Evolutionary conservation across 2,888 invertebrate genomes (phyloP).

Genomic region (Poecilus cupreus): DNA sequence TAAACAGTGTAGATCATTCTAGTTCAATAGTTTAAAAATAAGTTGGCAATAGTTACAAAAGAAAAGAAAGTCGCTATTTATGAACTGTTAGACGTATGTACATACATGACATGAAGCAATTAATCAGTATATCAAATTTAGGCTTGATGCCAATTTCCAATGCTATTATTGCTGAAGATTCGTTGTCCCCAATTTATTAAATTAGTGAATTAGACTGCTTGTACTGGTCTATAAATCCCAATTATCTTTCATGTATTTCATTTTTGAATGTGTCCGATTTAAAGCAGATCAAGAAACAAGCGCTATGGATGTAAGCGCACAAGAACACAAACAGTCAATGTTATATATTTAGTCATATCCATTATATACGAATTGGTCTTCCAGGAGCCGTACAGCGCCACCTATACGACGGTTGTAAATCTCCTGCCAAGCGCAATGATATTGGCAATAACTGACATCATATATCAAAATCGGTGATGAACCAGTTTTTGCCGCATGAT

Average conservation of each 20-base stretch:
- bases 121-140: conserved; percentile 44
- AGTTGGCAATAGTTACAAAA: not conserved
- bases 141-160: conserved; percentile 27
- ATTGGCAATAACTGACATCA: conserved; percentile 55
- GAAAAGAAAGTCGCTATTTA: conserved; percentile 41
- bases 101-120: conserved; percentile 38
- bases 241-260: not conserved
- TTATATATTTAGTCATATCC: conserved; percentile 30
- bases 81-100: conserved; percentile 44
- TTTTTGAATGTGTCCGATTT: too few relatives aligned
- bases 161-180: conserved; percentile 34
- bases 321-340: not conserved
- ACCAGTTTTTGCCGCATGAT: conserved; percentile 43
- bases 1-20: conserved; percentile 24
- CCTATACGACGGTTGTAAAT: conserved; percentile 30
- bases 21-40: conserved; percentile 32
- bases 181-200: conserved; percentile 35
- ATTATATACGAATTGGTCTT: not conserved
- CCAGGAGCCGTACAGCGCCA: not conserved
- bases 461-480: conserved; percentile 55
- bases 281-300: too few relatives aligned
- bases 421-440: conserved; percentile 50
- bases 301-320: not conserved
- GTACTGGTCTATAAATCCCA: not conserved
- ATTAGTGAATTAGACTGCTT: not conserved